A percentile compares a stretch with the other conserved stretches of the same genome.
These are phyloP conservation scores for Strix uralensis DNA, from an alignment of 2,113 vertebrate genomes.

Conservation along the genomic window DNA sequence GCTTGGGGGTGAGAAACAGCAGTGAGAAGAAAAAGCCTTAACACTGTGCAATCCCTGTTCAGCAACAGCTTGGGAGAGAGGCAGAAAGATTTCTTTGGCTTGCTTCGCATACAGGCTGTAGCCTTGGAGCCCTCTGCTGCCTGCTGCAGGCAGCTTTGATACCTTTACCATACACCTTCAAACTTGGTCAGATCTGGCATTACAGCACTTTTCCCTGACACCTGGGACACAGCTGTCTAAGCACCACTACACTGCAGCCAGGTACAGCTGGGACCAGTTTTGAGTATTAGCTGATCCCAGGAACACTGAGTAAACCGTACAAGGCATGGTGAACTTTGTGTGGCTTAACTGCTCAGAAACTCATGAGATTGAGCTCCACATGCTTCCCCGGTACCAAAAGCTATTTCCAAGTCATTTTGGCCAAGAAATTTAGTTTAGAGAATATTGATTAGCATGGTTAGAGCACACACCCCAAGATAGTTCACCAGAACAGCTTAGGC, in stretches of 20 bases:
- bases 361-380: neutral
- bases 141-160: neutral
- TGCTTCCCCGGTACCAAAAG: neutral
- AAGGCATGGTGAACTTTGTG: neutral
- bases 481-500: neutral
- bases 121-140: slow-evolving; percentile 10
- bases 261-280: neutral
- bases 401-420: neutral
- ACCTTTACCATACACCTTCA: neutral
- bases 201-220: neutral
- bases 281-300: neutral
- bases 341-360: neutral
- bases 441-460: neutral
- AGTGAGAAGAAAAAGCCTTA: neutral
- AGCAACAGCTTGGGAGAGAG: neutral
- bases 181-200: neutral
- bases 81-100: neutral
- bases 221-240: neutral
- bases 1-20: neutral
- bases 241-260: neutral
- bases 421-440: neutral
- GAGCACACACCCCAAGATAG: neutral
- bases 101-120: neutral
- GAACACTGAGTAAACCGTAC: neutral
- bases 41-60: neutral